Base-by-base conservation (phyloP, 2,888 invertebrate species). In the Cantharis nigra region DNA sequence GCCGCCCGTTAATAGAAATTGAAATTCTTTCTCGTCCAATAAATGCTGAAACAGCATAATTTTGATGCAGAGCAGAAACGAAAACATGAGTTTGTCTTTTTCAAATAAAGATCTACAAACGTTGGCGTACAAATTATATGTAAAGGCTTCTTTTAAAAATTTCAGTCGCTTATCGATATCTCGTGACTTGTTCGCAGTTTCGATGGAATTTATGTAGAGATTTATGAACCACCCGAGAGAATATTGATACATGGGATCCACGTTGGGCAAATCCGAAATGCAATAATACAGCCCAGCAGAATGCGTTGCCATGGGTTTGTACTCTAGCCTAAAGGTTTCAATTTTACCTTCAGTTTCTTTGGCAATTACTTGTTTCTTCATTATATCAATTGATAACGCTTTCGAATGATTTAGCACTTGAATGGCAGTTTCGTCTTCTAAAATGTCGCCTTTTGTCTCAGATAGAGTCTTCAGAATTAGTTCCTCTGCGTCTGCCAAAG, bases 361-460 rank as follows among this genome's bases (percentile, higher is more conserved):
- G 63, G 95, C 93, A 80, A 93, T 92, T 89, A 92, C 92, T 89
- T 96, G 95, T 86, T 97, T 97, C 81, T 93, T 93, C 80, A 92
- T 91, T 78, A 97, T 97, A 84, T 96, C 96, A 76, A 92, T 92
- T 0, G 97, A 94, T 49, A 97, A 89, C 9, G 91, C 88, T 89
- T 97, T 97, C 0, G 97, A 97, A 3, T 95, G 94, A 86, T 96
- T 96, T 67, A 98, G 90, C 78, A 97, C 94, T 87, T 95, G 92
- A 82, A 97, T 96, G 3, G 97, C 97, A 5, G 91, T 91, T 89
- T 97, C 97, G 87, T 98, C 97, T 89, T 97, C 97, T 78, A 98
- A 90, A 85, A 98, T 97, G 86, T 97, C 96, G 2, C 96, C 96
- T 86, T 96, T 94, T 1, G 93, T 91, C 84, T 94, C 92, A 65